These are phyloP conservation scores for Coturnix japonica DNA, from an alignment of 2,113 vertebrate species.

Conservation along the genomic window DNA sequence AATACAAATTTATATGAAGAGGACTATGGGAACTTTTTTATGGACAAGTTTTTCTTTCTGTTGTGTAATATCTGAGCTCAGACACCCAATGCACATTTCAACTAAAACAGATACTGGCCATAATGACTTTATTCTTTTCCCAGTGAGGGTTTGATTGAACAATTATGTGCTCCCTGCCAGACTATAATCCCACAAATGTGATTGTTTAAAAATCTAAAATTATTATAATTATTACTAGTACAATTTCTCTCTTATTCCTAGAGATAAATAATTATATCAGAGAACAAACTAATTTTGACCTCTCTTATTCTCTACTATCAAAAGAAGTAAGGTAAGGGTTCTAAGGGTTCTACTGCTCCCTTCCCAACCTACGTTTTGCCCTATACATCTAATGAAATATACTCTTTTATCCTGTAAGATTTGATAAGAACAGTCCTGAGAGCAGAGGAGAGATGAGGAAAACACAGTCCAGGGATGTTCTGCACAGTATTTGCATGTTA, in stretches of 20 bases:
- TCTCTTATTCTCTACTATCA: neutral
- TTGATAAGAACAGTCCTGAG: neutral
- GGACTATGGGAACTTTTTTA: neutral
- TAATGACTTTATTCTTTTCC: neutral
- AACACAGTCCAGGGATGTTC: neutral
- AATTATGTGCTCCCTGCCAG: fast-evolving
- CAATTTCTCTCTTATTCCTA: neutral
- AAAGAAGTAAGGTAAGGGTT: neutral
- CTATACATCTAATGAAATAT: neutral
- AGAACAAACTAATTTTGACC: neutral
- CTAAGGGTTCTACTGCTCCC: neutral
- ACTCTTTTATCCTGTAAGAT: neutral
- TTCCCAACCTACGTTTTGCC: neutral
- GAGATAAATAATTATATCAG: neutral
- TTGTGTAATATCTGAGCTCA: neutral
- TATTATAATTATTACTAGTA: neutral
- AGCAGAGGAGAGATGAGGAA: neutral
- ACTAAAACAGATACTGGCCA: neutral
- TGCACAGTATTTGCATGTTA: neutral
- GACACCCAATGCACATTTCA: neutral
- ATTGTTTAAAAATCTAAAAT: neutral
- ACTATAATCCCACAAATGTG: fast-evolving
- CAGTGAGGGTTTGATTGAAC: neutral
- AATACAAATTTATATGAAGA: neutral
- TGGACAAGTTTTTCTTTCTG: neutral